Evolutionary conservation across 2,113 vertebrate species (phyloP).

Genomic region (Mustela lutreola): DNA sequence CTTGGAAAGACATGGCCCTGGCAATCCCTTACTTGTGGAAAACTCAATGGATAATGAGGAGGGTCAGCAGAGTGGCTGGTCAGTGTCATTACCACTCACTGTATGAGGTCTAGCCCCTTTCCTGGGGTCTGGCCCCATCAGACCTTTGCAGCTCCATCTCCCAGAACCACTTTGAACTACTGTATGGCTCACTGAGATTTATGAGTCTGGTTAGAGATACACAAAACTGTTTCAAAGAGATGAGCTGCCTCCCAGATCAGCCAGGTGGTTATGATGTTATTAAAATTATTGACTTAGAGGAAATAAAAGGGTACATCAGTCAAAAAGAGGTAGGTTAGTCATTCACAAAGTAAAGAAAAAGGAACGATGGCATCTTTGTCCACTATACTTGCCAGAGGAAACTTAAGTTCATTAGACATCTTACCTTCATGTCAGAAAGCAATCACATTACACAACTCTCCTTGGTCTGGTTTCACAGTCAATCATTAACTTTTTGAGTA

Average conservation of each 20-base stretch:
- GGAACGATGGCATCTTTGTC: background rate
- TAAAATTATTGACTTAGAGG: slow-evolving; percentile 16
- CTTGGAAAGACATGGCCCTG: background rate
- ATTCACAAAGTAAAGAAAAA: background rate
- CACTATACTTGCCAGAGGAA: background rate
- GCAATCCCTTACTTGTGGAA: background rate
- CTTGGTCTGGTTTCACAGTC: background rate
- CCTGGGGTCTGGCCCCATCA: background rate
- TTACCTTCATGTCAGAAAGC: background rate
- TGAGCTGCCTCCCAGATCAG: background rate
- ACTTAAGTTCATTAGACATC: background rate
- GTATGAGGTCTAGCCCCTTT: background rate
- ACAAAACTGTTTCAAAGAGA: slow-evolving; percentile 1
- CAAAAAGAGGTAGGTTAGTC: background rate
- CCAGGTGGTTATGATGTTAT: background rate
- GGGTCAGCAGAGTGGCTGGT: background rate
- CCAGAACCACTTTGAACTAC: background rate
- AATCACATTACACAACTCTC: background rate
- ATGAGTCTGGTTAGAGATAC: background rate
- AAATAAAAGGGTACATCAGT: background rate
- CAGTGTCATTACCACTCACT: too few relatives aligned
- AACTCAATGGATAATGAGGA: background rate
- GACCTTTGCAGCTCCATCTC: background rate
- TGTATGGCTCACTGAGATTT: background rate
- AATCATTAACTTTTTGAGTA: background rate